phyloP scores from a whole-genome alignment of 30 jellyfish, hydroid and myxozoan species.

The Phacellophora camtschatica region DNA sequence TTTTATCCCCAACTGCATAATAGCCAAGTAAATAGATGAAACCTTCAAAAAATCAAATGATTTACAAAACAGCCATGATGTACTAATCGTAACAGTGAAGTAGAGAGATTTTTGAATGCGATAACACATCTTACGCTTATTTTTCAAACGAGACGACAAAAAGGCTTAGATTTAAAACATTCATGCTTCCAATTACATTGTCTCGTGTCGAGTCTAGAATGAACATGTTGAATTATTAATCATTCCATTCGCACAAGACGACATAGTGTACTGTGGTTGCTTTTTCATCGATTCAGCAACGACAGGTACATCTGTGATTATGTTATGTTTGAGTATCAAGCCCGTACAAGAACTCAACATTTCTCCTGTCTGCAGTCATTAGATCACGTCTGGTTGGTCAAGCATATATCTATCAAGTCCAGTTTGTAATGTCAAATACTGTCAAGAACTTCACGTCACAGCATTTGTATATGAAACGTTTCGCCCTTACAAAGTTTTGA shows the following conservation, averaged over 20 bases:
- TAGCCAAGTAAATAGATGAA: too few relatives aligned
- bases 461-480: neutral
- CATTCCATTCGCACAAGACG: slow-evolving; percentile 14
- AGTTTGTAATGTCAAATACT: too few relatives aligned
- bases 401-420: too few relatives aligned
- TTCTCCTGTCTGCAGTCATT: too few relatives aligned
- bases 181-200: slow-evolving; percentile 22
- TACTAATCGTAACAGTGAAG: too few relatives aligned
- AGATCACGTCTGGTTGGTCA: too few relatives aligned
- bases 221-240: slow-evolving; percentile 44
- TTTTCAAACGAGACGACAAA: slow-evolving; percentile 3
- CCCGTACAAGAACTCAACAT: neutral
- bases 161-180: slow-evolving; percentile 14
- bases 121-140: neutral
- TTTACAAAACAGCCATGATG: too few relatives aligned
- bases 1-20: too few relatives aligned
- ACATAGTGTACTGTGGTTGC: slow-evolving; percentile 24
- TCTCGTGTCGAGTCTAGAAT: slow-evolving; percentile 46
- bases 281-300: neutral
- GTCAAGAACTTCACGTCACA: neutral
- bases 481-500: neutral
- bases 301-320: slow-evolving; percentile 44
- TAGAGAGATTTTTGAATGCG: too few relatives aligned
- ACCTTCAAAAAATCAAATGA: too few relatives aligned
- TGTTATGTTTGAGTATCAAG: neutral